Conservation (phyloP, 2,797 vertebrate genomes). For the Siniperca obscura region DNA sequence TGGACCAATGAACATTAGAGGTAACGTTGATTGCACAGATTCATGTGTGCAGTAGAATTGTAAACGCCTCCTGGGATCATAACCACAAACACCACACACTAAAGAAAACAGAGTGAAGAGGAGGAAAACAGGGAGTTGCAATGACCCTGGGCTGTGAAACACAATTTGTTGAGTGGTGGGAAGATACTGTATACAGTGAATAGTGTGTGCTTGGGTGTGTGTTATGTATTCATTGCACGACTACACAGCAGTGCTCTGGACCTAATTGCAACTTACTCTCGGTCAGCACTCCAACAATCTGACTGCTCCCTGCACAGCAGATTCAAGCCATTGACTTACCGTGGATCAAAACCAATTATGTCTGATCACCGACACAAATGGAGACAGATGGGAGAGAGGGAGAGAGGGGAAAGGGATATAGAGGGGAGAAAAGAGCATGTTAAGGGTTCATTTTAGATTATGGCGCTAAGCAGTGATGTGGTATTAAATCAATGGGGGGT, state of each 20-base stretch:
- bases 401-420: background rate
- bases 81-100: slow-evolving; percentile 30
- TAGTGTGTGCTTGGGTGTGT: slow-evolving; percentile 44
- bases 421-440: slow-evolving; percentile 20
- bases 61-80: slow-evolving; percentile 52
- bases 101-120: slow-evolving; percentile 34
- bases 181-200: slow-evolving; percentile 27
- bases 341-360: slow-evolving; percentile 75
- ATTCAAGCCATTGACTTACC: slow-evolving; percentile 64
- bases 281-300: slow-evolving; percentile 63
- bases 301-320: slow-evolving; percentile 55
- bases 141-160: slow-evolving; percentile 34
- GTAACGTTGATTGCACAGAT: background rate
- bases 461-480: slow-evolving; percentile 16
- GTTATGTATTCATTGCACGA: slow-evolving; percentile 59
- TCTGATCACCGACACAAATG: slow-evolving; percentile 66
- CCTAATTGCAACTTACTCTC: slow-evolving; percentile 62
- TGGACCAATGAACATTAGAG: background rate
- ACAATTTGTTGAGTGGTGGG: slow-evolving; percentile 38
- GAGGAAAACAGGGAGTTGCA: slow-evolving; percentile 32
- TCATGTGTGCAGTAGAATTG: slow-evolving; percentile 4
- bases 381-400: slow-evolving; percentile 34
- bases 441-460: slow-evolving; percentile 43
- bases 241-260: slow-evolving; percentile 57
- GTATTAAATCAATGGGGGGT: slow-evolving; percentile 23